A percentile compares a stretch with the other conserved stretches of the same genome.
These are phyloP conservation scores for Odontomyia ornata DNA, from an alignment of 2,888 invertebrate genomes.

Conservation along the genomic window DNA sequence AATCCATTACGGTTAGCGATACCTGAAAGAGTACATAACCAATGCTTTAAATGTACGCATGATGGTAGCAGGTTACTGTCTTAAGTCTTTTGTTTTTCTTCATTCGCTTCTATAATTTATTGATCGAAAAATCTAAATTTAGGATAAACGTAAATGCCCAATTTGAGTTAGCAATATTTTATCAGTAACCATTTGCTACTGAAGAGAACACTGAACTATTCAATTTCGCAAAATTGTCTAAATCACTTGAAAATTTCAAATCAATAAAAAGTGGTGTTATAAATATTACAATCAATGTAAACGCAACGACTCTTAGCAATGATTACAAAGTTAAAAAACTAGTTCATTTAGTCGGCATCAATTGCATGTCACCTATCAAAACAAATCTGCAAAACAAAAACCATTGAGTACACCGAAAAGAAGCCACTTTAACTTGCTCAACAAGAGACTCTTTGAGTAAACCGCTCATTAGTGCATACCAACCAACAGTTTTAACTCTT, in stretches of 20 bases:
- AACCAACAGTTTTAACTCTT: conserved; percentile 30
- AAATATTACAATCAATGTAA: neutral
- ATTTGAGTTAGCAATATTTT: too few species aligned
- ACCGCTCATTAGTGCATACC: conserved; percentile 43
- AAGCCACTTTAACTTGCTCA: conserved; percentile 15
- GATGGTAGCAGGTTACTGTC: too few species aligned
- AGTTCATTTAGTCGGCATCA: conserved; percentile 25
- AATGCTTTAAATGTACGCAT: too few species aligned
- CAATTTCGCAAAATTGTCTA: neutral
- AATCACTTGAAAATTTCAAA: too few species aligned
- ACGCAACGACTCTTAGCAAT: neutral
- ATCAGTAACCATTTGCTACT: too few species aligned
- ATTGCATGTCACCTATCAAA: conserved; percentile 30
- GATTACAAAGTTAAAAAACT: neutral
- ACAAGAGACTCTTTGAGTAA: conserved; percentile 32
- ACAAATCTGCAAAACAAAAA: neutral
- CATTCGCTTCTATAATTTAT: too few species aligned
- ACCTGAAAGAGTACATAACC: too few species aligned
- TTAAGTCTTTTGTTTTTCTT: too few species aligned
- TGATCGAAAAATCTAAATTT: too few species aligned
- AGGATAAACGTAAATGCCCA: too few species aligned
- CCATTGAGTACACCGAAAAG: conserved; percentile 2
- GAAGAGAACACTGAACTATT: neutral
- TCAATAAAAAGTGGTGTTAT: neutral
- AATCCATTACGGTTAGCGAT: too few species aligned